phyloP scores from a whole-genome alignment of 2,797 vertebrate species.

The Micromesistius poutassou region DNA sequence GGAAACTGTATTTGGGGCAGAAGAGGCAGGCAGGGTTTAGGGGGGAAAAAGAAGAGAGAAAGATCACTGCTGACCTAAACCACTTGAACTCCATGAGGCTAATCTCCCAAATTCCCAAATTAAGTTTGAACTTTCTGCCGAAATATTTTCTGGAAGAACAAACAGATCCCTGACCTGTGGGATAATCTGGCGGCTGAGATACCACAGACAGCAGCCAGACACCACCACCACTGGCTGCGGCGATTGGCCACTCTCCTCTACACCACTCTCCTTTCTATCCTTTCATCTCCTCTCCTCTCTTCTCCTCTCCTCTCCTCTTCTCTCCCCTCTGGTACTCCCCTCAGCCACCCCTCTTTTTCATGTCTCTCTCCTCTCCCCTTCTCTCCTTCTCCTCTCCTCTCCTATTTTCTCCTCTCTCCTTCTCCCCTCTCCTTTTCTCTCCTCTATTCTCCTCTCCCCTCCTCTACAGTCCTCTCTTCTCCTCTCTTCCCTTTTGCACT shows the following conservation, averaged over 20 bases:
- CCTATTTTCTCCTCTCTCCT: too few species aligned
- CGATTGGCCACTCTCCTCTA: too few species aligned
- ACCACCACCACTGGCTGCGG: too few species aligned
- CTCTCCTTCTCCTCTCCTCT: too few species aligned
- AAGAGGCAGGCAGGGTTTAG: background rate
- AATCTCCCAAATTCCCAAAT: constrained; percentile 4
- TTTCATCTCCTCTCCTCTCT: background rate
- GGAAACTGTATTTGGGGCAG: background rate
- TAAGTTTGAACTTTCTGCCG: constrained; percentile 3
- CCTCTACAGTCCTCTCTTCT: too few species aligned
- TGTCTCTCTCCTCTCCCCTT: background rate
- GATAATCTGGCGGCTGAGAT: constrained; percentile 19
- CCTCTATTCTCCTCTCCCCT: background rate
- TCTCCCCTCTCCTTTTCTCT: too few species aligned
- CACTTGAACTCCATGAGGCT: background rate
- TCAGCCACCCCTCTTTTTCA: background rate
- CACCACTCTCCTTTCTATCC: too few species aligned
- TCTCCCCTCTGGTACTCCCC: background rate
- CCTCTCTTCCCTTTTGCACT: too few species aligned
- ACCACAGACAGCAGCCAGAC: constrained; percentile 1
- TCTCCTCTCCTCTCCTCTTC: background rate
- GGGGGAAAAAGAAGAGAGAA: background rate
- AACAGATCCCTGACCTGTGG: constrained; percentile 13
- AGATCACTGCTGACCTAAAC: background rate
- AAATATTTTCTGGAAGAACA: constrained; percentile 17